phyloP scores from a whole-genome alignment of 2,888 invertebrate genomes.

The Adelphocoris suturalis region DNA sequence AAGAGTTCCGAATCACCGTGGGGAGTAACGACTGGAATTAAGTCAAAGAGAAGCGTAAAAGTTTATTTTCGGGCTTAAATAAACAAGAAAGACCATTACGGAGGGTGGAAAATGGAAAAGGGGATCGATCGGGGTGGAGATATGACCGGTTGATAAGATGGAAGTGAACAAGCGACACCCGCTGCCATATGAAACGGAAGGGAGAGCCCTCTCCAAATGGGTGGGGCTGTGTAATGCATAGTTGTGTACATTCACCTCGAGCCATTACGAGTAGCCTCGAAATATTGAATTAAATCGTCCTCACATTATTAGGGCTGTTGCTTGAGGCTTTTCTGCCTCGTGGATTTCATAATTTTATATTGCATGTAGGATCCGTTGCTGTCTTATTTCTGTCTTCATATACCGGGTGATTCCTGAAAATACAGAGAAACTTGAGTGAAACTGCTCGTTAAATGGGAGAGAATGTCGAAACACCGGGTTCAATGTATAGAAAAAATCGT shows the following conservation, averaged over 20 bases:
- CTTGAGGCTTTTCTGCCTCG: not conserved
- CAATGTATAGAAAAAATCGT: too few relatives aligned
- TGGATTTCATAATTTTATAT: not conserved
- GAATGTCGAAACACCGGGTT: too few relatives aligned
- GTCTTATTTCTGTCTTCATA: too few relatives aligned
- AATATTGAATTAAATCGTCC: slow-evolving; percentile 19
- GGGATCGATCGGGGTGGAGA: slow-evolving; percentile 27
- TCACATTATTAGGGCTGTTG: not conserved
- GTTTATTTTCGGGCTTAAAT: slow-evolving; percentile 26
- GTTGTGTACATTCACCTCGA: too few relatives aligned
- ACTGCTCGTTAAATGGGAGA: too few relatives aligned
- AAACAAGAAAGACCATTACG: slow-evolving; percentile 19
- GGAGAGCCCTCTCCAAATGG: not conserved
- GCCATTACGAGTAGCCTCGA: not conserved
- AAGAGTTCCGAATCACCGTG: not conserved
- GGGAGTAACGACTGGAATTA: not conserved
- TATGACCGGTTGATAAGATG: slow-evolving; percentile 19
- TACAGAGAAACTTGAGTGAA: too few relatives aligned
- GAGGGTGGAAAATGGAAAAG: slow-evolving; percentile 27
- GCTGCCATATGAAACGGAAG: not conserved
- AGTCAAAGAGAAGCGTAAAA: not conserved
- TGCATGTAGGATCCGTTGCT: too few relatives aligned
- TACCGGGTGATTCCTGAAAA: too few relatives aligned
- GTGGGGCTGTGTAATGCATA: not conserved
- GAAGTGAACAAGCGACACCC: not conserved